Base-by-base conservation (phyloP, 2,888 invertebrate genomes). In the Agriotes lineatus region DNA sequence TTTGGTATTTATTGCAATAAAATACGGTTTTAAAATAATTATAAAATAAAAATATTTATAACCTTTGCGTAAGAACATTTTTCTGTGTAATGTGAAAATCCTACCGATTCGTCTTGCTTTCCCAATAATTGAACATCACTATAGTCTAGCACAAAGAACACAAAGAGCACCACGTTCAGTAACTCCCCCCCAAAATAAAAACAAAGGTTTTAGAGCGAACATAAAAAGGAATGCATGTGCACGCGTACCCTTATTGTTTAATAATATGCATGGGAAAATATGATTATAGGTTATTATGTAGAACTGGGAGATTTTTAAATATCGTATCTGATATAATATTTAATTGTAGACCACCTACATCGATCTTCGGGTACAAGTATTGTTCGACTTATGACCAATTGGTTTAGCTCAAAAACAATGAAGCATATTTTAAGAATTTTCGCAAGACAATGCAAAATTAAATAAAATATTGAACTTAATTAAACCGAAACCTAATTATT, bases 261-360 rank as follows among this genome's bases (percentile, higher is more conserved):
- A 76, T 80, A 79, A 80, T 81, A 81, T 79, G 80, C 79, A 81
- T 81, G 81, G 79, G 82, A 81, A 82, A 78, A 76, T 62, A 63
- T 65, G 61, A 68, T 68, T 71, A 68, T 58, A 62, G 61, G 68
- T 68, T 71, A 71, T 68, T 70, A 71, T 69, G 58, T 67, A 65
- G 61, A 68, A 68, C 77, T 76, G 76, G 76, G 72, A 75, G 77
- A 74, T 77, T 77, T 80, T 78, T 75, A 77, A 76, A 77, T 71
- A 76, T 77, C 74, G 76, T 78, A 82, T 81, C 81, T 78, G 80
- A 82, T 82, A 79, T 76, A 74, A 81, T 78, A 79, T 80, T 81
- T 80, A 78, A 79, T 80, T 80, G 78, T 76, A 76, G 81, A 81
- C 81, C 81, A 81, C 80, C 81, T 76, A 78, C 81, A 78, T 76